These are phyloP conservation scores for Aurelia coerulea DNA, from an alignment of 30 jellyfish, hydroid and myxozoan genomes.

Conservation along the genomic window DNA sequence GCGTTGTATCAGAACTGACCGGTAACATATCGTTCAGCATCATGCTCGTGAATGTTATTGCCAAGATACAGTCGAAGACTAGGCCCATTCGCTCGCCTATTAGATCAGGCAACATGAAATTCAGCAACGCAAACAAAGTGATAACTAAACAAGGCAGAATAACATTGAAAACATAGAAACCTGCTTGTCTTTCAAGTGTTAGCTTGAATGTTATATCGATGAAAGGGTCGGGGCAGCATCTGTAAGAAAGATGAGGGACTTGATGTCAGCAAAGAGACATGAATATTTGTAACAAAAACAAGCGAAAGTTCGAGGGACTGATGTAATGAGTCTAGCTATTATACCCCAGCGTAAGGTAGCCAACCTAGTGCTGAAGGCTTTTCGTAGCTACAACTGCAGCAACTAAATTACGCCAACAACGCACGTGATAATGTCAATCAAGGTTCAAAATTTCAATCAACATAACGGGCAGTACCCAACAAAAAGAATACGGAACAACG, in stretches of 20 bases:
- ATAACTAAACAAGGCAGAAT: slow-evolving; percentile 70
- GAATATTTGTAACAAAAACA: no score
- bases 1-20: slow-evolving; percentile 70
- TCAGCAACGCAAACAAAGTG: slow-evolving; percentile 63
- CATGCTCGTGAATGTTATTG: slow-evolving; percentile 70
- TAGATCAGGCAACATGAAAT: slow-evolving; percentile 71
- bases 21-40: slow-evolving; percentile 84
- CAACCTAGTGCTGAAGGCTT: no score
- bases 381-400: no score
- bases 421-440: no score
- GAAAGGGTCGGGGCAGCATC: slow-evolving; percentile 76
- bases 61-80: slow-evolving; percentile 69
- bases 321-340: no score
- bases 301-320: no score
- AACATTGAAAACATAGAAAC: slow-evolving; percentile 69
- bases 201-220: slow-evolving; percentile 60
- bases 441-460: no score
- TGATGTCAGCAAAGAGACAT: no score
- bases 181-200: slow-evolving; percentile 69
- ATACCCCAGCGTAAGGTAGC: no score
- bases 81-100: slow-evolving; percentile 84
- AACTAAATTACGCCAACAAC: no score
- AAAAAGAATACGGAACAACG: no score
- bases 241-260: slow-evolving; percentile 5
- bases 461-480: no score